Evolutionary conservation across 2,113 vertebrate genomes (phyloP), one percentile per base, ranked within the genome.

Genomic region (Bubo scandiacus): DNA sequence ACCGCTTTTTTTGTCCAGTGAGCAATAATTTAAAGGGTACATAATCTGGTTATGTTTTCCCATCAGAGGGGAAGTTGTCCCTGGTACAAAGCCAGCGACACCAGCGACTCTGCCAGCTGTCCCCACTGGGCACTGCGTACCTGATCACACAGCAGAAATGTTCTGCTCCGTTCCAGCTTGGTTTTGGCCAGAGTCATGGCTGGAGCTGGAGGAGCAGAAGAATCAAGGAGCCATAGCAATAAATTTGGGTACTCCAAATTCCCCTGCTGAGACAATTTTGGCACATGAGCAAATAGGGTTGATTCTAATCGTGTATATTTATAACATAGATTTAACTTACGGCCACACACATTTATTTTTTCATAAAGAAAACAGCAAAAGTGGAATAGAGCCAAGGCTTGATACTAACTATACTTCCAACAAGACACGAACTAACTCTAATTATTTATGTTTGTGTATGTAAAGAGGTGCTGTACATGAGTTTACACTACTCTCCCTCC

Each of bases 271-370:
- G 83, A 71, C 58, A 58, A 61, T n/a, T 63, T 45, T 94, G 95
- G 83, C 80, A 75, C 15, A 36, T 5, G 27, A 93, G 83, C 66
- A 90, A 80, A 72, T 15, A 58, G 36, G 62, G 79, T 61, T 0
- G 1, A 89, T 89, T 85, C 77, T 77, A 88, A 73, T 74, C 3
- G 0, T 25, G 57, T 11, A 5, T 83, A 67, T 89, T 93, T 94
- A 36, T 68, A 86, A 75, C 34, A 68, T 34, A 78, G 88, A 85
- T 77, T 54, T 83, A 94, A 93, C 87, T 72, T 80, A 68, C 0
- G 26, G 67, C 81, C 94, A 93, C 77, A 92, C 66, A 59, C 70
- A 72, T 86, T 78, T 94, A 67, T 84, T 91, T 91, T 96, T 92
- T 78, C 81, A 67, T 51, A 81, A 91, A 94, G 81, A 91, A 95